A percentile compares a stretch with the other conserved stretches of the same genome.
Conservation (phyloP, 2,113 vertebrate genomes). For the Ploceus nigricollis region DNA sequence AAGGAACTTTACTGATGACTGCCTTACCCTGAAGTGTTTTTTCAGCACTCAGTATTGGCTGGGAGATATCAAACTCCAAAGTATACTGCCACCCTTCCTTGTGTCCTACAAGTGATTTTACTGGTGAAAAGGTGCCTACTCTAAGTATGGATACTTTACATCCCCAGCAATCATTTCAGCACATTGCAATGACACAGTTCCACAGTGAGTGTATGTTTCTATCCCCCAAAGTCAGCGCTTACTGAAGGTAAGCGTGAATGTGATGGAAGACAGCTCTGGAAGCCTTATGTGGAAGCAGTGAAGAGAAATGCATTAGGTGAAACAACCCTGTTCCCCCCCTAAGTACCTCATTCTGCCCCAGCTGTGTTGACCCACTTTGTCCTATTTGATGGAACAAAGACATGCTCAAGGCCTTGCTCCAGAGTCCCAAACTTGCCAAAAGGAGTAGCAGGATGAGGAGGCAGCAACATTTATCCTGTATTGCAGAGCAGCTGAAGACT, state of each 20-base stretch:
- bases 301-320: not conserved
- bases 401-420: not conserved
- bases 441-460: not conserved
- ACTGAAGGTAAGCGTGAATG: not conserved
- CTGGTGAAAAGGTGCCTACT: not conserved
- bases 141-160: not conserved
- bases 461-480: not conserved
- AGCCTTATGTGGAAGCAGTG: not conserved
- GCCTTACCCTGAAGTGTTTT: not conserved
- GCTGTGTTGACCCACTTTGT: not conserved
- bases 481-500: not conserved
- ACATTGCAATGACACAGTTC: not conserved
- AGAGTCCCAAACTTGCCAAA: not conserved
- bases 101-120: not conserved
- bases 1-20: not conserved
- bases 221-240: accelerated
- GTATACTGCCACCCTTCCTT: not conserved
- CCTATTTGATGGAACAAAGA: not conserved
- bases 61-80: not conserved
- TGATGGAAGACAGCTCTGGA: not conserved
- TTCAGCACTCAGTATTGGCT: not conserved
- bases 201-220: not conserved
- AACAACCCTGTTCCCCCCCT: not conserved
- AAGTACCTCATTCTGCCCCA: not conserved
- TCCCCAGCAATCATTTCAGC: not conserved